Evolutionary conservation across 2,113 vertebrate species (phyloP).

Genomic region (Thunnus thynnus): DNA sequence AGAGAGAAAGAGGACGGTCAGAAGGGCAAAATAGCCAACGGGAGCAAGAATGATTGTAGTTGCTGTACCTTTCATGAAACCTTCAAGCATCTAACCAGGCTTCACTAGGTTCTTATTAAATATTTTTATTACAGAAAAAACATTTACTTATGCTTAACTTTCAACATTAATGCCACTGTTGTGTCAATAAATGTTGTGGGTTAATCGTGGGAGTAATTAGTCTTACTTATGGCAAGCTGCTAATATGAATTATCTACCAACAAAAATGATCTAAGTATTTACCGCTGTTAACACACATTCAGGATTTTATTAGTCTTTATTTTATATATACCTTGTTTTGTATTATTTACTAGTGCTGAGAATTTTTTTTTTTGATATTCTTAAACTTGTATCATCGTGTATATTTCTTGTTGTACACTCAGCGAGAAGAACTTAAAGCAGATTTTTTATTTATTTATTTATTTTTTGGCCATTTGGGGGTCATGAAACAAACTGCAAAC

Average conservation of each 20-base stretch:
- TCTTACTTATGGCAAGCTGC: not conserved
- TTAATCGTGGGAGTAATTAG: not conserved
- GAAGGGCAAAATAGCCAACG: slow-evolving; percentile 32
- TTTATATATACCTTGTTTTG: too few relatives aligned
- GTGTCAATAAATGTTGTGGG: too few relatives aligned
- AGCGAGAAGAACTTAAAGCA: too few relatives aligned
- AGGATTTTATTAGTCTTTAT: too few relatives aligned
- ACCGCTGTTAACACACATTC: too few relatives aligned
- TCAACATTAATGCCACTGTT: not conserved
- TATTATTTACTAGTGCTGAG: too few relatives aligned
- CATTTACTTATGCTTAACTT: not conserved
- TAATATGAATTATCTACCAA: too few relatives aligned
- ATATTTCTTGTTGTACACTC: not conserved
- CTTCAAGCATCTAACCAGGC: not conserved
- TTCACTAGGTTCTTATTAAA: not conserved
- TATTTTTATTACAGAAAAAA: not conserved
- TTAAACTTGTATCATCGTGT: not conserved
- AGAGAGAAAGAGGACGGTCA: slow-evolving; percentile 40
- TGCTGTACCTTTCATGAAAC: not conserved
- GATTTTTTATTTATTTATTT: too few relatives aligned
- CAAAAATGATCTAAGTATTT: too few relatives aligned
- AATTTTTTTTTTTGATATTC: not conserved
- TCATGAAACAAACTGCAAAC: too few relatives aligned
- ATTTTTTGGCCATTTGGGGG: too few relatives aligned
- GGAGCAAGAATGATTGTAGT: slow-evolving; percentile 4